Evolutionary conservation across 2,888 invertebrate genomes (phyloP), one percentile per base, ranked within the genome.

Genomic region (Patella ulyssiponensis): DNA sequence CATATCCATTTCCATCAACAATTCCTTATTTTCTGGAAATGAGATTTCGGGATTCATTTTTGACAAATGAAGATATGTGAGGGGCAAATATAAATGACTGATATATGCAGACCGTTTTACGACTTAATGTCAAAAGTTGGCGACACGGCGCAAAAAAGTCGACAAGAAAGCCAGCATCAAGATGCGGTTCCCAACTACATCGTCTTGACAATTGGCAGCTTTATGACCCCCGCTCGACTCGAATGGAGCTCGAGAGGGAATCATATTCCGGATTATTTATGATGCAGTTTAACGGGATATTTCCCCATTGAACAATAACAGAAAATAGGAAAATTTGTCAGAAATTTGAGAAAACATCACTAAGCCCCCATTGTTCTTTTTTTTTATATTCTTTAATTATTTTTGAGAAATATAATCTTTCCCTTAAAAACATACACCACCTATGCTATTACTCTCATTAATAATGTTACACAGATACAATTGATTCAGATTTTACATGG

Each of bases 211-310:
- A 23, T 64, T 64, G 64, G 23, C 64, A 64, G 64, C 64, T 64
- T 64, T 64, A 64, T 64, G 64, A 64, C 64, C 64, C 64, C 20
- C 14, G 23, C 20, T 23, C 23, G 64, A 23, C 64, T 64, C 11
- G 64, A 64, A 64, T 64, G 64, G 64, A 64, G 23, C 64, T 23
- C 64, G 64, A 64, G 64, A 64, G 64, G 64, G 64, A 64, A 23
- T 64, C 20, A 64, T 20, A 64, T 64, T 64, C 64, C 64, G 23
- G 20, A 23, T 64, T 64, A 64, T 64, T 64, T 64, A 64, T 64
- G 20, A 64, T 23, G 20, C 11, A 23, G 20, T 64, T 64, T 23
- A 64, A 23, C 20, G 23, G 23, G 20, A 23, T 23, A 64, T 64
- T 64, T 64, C 64, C 64, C 64, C 20, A 64, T 23, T 23, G 64